Evolutionary conservation across 2,797 vertebrate species (phyloP).

Genomic region (Syncerus caffer): DNA sequence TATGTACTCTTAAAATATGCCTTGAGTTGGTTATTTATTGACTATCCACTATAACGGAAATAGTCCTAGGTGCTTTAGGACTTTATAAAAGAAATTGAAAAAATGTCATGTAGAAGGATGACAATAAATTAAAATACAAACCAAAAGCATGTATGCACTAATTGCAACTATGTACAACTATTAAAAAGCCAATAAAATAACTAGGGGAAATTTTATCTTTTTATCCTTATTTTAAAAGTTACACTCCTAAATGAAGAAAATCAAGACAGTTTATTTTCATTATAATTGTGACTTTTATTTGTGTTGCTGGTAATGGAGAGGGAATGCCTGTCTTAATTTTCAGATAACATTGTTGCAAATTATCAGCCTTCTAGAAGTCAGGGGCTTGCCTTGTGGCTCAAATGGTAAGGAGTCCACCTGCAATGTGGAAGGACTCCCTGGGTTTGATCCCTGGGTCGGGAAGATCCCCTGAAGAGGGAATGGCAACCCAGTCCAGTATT

Average conservation of each 20-base stretch:
- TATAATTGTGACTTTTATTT: not conserved
- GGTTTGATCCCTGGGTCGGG: not conserved
- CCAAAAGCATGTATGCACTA: not conserved
- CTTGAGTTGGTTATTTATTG: not conserved
- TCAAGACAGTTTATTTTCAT: conserved; percentile 1
- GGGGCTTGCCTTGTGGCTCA: not conserved
- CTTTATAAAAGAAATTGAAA: not conserved
- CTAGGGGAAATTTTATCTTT: not conserved
- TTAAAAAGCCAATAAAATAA: not conserved
- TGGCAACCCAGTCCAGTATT: not conserved
- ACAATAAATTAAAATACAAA: not conserved
- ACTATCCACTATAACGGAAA: not conserved
- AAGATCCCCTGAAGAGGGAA: not conserved
- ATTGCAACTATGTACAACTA: not conserved
- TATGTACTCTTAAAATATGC: not conserved
- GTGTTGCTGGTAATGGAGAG: not conserved
- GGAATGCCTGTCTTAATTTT: conserved; percentile 20
- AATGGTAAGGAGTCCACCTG: not conserved
- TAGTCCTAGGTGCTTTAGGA: not conserved
- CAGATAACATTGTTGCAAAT: not conserved
- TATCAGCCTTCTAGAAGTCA: conserved; percentile 3
- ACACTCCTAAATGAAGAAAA: not conserved
- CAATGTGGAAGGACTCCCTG: not conserved
- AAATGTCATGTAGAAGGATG: not conserved
- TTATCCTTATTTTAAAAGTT: not conserved